These are phyloP conservation scores for Argynnis bischoffii DNA, from an alignment of 2,888 invertebrate genomes.

Conservation along the genomic window DNA sequence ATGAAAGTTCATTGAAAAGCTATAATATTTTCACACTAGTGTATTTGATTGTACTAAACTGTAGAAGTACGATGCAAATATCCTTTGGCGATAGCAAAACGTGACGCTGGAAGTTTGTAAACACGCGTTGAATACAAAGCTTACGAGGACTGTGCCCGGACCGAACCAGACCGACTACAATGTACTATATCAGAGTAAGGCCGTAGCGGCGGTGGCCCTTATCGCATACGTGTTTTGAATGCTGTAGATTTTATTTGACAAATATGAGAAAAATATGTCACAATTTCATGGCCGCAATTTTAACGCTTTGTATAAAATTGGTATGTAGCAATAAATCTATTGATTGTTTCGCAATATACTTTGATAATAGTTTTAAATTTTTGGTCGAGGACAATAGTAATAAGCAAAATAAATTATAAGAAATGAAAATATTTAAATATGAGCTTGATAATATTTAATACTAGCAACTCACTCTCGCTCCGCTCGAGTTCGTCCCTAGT, in stretches of 20 bases:
- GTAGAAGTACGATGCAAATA: constrained; percentile 13
- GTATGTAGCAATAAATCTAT: background rate
- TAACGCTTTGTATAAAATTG: too few relatives aligned
- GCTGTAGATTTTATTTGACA: constrained; percentile 6
- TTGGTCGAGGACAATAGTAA: background rate
- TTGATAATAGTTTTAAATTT: too few relatives aligned
- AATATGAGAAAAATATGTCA: constrained; percentile 9
- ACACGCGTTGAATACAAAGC: constrained; percentile 11
- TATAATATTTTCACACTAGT: background rate
- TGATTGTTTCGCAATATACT: background rate
- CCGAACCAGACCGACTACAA: background rate
- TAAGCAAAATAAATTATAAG: background rate
- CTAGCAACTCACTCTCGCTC: too few relatives aligned
- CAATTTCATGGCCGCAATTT: too few relatives aligned
- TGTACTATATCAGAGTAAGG: constrained; percentile 7
- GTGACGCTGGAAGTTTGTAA: constrained; percentile 8
- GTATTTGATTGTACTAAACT: constrained; percentile 7
- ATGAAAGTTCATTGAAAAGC: background rate
- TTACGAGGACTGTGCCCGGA: background rate
- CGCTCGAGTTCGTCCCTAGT: too few relatives aligned
- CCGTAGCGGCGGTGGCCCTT: constrained; percentile 21
- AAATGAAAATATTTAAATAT: background rate
- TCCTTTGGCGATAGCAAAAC: constrained; percentile 7
- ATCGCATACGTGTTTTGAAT: constrained; percentile 26
- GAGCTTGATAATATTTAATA: background rate